Conservation (phyloP, 2,888 invertebrate genomes). For the Boloria selene region DNA sequence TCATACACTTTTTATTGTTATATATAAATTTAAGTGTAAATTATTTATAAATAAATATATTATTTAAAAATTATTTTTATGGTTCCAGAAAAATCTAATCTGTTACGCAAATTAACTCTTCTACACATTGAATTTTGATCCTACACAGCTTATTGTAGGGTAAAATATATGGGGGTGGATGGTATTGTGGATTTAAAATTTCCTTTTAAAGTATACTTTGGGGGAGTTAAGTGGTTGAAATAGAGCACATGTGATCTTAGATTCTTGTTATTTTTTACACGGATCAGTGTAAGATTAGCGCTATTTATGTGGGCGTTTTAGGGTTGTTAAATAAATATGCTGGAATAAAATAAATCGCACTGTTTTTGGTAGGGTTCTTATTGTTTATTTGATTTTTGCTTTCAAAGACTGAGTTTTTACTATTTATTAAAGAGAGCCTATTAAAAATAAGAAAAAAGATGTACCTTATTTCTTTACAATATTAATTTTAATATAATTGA, state of each 20-base stretch:
- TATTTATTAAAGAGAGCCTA: too few species aligned
- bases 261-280: conserved; percentile 43
- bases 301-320: conserved; percentile 30
- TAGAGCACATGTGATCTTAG: conserved; percentile 45
- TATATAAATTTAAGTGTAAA: too few species aligned
- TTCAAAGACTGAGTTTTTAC: not conserved
- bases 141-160: conserved; percentile 52
- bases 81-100: too few species aligned
- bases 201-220: conserved; percentile 55
- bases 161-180: conserved; percentile 65
- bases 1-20: too few species aligned
- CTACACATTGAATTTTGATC: too few species aligned
- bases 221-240: conserved; percentile 46
- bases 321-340: conserved; percentile 38
- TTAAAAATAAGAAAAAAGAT: too few species aligned
- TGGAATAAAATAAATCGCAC: conserved; percentile 7
- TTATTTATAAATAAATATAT: too few species aligned
- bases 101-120: too few species aligned
- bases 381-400: not conserved
- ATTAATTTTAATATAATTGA: too few species aligned
- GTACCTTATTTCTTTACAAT: too few species aligned
- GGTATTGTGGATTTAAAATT: conserved; percentile 67
- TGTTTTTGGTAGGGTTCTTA: conserved; percentile 3
- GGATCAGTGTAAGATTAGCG: conserved; percentile 44
- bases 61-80: too few species aligned